Conservation (phyloP, 2,113 vertebrate species). For the Hystrix brachyura region DNA sequence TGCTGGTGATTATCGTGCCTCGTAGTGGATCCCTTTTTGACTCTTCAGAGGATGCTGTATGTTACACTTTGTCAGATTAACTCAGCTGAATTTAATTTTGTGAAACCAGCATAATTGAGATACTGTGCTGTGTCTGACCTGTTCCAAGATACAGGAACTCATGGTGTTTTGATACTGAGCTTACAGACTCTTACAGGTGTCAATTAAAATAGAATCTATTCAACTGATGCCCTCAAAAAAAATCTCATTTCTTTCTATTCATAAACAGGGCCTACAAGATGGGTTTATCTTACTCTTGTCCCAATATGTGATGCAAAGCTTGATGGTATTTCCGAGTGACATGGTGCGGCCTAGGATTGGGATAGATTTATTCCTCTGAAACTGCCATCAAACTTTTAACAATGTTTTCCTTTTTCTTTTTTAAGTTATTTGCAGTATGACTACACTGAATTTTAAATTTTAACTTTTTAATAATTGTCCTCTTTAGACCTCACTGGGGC, state of each 20-base stretch:
- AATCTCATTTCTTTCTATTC: not conserved
- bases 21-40: not conserved
- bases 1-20: not conserved
- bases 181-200: not conserved
- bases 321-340: not conserved
- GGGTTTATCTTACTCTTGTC: conserved; percentile 1
- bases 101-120: not conserved
- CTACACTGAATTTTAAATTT: not conserved
- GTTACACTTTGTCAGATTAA: not conserved
- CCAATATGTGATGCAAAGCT: not conserved
- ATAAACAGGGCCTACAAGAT: not conserved
- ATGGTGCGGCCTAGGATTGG: not conserved
- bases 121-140: not conserved
- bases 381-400: not conserved
- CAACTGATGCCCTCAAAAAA: not conserved
- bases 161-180: not conserved
- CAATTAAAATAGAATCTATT: not conserved
- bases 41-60: not conserved
- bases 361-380: conserved; percentile 5
- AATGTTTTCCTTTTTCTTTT: not conserved
- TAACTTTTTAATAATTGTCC: not conserved
- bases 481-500: not conserved
- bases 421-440: not conserved
- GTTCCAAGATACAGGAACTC: not conserved
- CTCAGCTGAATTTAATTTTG: not conserved